Evolutionary conservation across 2,888 invertebrate genomes (phyloP), one percentile per base, ranked within the genome.

Genomic region (Oscheius sp.): DNA sequence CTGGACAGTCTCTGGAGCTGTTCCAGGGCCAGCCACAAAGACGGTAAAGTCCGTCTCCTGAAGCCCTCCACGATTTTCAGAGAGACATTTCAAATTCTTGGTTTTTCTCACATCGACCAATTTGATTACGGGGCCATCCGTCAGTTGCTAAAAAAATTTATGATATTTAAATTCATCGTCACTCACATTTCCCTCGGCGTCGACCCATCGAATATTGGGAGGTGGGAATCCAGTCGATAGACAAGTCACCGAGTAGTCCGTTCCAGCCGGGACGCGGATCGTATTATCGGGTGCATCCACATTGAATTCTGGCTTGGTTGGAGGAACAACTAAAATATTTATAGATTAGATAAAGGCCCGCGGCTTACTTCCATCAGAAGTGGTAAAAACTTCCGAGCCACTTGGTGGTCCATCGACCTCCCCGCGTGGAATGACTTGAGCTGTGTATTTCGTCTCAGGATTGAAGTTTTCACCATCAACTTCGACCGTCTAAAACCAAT

Each of bases 401-500:
- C 79, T 81, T 2, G 87, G 82, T 9, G 69, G 71, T 2, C 87
- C 86, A 46, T 87, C 85, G 68, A 86, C 83, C 64, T 86, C 87
- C 55, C 87, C 87, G 12, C 84, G 71, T 1, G 87, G 85, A 63
- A 84, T 83, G 52, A 87, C 81, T 63, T 85, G 81, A 16, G 85
- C 76, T 53, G 76, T 80, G 78, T 86, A 88, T 61, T 84, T 87
- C 5, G 85, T 88, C 46, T 87, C 84, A 6, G 87, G 87, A n/a
- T 82, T 82, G 78, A 87, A 87, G 73, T 87, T 86, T 45, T 87
- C 85, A 29, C 87, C 87, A 68, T 87, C 87, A 61, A 87, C 85
- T 2, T 68, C 76, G 16, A 87, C 75, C 35, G 55, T 69, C 76
- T 74, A 52, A 35, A 63, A 7, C 6, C 6, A 43, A 2, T 16